Conservation (phyloP, 2,888 invertebrate species). For the Stramonita haemastoma region DNA sequence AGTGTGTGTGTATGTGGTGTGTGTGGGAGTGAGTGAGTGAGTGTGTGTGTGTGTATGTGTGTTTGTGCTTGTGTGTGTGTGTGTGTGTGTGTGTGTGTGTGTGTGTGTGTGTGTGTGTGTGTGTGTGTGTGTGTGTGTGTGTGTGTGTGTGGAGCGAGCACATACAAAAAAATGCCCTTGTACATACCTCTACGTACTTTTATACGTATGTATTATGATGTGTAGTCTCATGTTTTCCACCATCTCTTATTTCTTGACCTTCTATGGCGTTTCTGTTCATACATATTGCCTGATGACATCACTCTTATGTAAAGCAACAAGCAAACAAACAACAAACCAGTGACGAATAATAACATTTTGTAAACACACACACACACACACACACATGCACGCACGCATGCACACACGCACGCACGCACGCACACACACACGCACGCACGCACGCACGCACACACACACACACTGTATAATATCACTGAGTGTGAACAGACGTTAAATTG, state of each 20-base stretch:
- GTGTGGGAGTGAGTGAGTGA: no score
- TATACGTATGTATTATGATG: not conserved
- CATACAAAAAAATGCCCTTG: no score
- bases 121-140: not conserved
- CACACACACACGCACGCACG: not conserved
- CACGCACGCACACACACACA: slow-evolving; percentile 3
- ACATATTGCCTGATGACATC: no score
- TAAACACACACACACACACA: no score
- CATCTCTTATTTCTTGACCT: no score
- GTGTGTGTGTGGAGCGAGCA: not conserved
- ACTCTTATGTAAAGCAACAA: not conserved
- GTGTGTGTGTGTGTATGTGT: not conserved
- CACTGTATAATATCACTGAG: not conserved
- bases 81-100: slow-evolving; percentile 6
- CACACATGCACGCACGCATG: not conserved
- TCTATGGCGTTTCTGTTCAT: no score
- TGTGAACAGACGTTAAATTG: no score
- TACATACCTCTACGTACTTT: not conserved
- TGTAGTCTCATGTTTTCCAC: not conserved
- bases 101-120: not conserved
- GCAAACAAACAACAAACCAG: not conserved
- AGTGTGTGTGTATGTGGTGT: not conserved
- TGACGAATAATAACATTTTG: not conserved
- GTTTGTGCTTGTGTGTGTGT: not conserved
- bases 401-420: not conserved